Evolutionary conservation across 2,888 invertebrate genomes (phyloP), one percentile per base, ranked within the genome.

Genomic region (Zygogramma bicolorata): DNA sequence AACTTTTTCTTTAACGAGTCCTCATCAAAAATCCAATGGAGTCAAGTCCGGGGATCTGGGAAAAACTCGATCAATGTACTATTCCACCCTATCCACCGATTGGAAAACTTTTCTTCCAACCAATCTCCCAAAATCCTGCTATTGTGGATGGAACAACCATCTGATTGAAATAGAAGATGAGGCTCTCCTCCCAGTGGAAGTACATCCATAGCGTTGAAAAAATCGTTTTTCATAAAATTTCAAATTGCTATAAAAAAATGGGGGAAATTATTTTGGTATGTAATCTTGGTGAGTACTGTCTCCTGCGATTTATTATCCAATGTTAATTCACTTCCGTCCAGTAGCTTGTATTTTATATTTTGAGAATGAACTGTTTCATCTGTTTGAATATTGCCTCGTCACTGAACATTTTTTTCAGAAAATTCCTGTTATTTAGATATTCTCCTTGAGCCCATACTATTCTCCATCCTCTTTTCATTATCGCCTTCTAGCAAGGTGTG

Each of bases 341-440:
- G 20, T 34, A 20, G 13, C 60, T 60, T 60, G 59, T 15, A 59
- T 59, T 34, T 60, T 60, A 29, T 15, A 59, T 59, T 59, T 59
- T 27, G 34, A 59, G 29, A 59, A 59, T 59, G 25, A 59, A 27
- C 59, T n/a, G 59, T 59, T 27, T 29, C 59, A 25, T 59, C 4
- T 10, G 27, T 59, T 59, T 18, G 15, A 29, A 59, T 42, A 15
- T 31, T 59, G 59, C 59, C 22, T 59, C 59, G 25, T 59, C 59
- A 59, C 59, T 59, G 13, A 42, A 42, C 42, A 42, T 42, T 42
- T 42, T 42, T 15, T 42, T 42, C 15, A 42, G 42, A 42, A 42
- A 34, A 34, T 34, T 34, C 34, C 34, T 34, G 34, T n/a, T n/a
- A n/a, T n/a, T n/a, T n/a, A n/a, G n/a, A n/a, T n/a, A n/a, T n/a